Base-by-base conservation (phyloP, 2,113 vertebrate genomes). In the Saguinus midas region DNA sequence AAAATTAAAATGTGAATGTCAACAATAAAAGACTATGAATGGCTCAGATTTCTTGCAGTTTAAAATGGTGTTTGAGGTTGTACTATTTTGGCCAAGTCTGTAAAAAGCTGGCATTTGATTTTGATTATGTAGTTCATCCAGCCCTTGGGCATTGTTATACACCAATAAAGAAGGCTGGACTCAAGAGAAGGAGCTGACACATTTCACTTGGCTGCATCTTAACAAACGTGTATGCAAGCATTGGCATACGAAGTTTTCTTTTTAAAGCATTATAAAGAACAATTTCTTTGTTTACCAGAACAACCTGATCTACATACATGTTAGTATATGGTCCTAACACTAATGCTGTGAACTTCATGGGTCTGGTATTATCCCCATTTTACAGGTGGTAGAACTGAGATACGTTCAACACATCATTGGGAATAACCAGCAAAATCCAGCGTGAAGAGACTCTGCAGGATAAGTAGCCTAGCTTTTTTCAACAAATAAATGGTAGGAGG, bases 181-280 rank as follows among this genome's bases (percentile, higher is more conserved):
- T 57, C 78, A n/a, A 37, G 50, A 79, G 58, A 16, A 86, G 48
- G 35, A 45, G 48, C 61, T 6, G 95, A 94, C 96, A 97, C 96
- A 97, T 98, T 97, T 97, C 97, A 96, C 98, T 98, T 97, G 96
- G 83, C 70, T 98, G 89, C 91, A 91, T 97, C 97, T 98, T 98
- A 98, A 98, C 98, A 98, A 98, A 98, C 97, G 97, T 96, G 98
- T 97, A 93, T 98, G 96, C 90, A 97, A 97, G 95, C 97, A 97
- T 40, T 37, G 13, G 68, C 29, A 5, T 90, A 84, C 50, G 97
- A 85, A 29, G 20, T 35, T 55, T 52, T 92, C 78, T 55, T 45
- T 84, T 96, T 76, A 83, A 21, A 66, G 12, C 43, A 55, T 89
- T 52, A 52, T 86, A 64, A 58, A 64, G 64, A 86, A 75, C 55